phyloP scores from a whole-genome alignment of 2,113 vertebrate genomes.

The Pholis gunnellus region DNA sequence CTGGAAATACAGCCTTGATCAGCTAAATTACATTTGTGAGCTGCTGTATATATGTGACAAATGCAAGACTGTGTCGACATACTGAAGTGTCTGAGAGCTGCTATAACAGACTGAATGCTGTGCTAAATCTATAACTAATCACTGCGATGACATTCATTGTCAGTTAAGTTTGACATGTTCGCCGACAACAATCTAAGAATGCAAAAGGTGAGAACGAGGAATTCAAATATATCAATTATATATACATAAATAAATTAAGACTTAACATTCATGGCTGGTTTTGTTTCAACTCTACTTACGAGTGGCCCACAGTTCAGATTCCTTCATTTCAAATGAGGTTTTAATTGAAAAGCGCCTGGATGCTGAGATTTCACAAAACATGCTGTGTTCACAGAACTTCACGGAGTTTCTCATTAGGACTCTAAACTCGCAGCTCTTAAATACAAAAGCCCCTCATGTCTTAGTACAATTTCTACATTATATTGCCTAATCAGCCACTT shows the following conservation, averaged over 20 bases:
- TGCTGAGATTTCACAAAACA: conserved; percentile 5
- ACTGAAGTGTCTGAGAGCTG: conserved; percentile 5
- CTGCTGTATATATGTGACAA: conserved; percentile 24
- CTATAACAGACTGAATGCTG: background rate
- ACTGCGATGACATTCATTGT: background rate
- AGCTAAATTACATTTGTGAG: conserved; percentile 44
- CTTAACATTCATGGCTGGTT: conserved; percentile 3
- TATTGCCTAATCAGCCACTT: conserved; percentile 50
- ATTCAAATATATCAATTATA: background rate
- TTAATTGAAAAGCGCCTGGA: conserved; percentile 9
- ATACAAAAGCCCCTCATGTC: conserved; percentile 46
- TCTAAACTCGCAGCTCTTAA: conserved; percentile 34
- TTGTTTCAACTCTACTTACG: background rate
- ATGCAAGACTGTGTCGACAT: conserved; percentile 10
- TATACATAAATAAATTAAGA: background rate
- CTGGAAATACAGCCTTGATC: conserved; percentile 46
- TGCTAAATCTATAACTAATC: background rate
- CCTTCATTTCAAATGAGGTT: background rate
- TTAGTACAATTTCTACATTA: conserved; percentile 42
- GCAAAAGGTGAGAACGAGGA: background rate
- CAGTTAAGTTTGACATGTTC: background rate
- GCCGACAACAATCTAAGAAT: background rate
- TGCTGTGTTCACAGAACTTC: conserved; percentile 8
- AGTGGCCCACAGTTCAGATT: background rate
- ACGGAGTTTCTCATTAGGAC: conserved; percentile 38